Base-by-base conservation (phyloP, 37 sponge, comb jelly and placozoan genomes). In the Chondrosia reniformis region DNA sequence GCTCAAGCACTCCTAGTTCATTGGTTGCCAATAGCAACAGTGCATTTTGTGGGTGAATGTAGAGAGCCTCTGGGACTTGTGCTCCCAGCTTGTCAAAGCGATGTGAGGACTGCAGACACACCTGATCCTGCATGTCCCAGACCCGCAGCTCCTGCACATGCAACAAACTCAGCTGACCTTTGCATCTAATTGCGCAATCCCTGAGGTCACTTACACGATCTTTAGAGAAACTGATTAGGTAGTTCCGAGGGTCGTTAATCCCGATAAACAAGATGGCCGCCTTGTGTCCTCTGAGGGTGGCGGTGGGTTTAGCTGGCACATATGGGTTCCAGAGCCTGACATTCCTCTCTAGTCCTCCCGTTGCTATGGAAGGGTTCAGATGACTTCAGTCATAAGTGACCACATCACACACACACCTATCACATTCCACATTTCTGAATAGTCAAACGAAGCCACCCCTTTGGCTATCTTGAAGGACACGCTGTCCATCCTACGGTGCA, bases 291-390 rank as follows among this genome's bases (percentile, higher is more conserved):
- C 65, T 83, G 64, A 95, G 71, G 1, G 65, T 81, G 44, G 89
- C 83, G 0, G 87, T 88, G 22, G 97, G 97, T 49, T 90, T 93
- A 25, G 76, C 56, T 6, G 84, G 74, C 46, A 90, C 84, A 67
- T 90, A 88, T 31, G 94, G 94, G 55, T 92, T 93, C 97, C 97
- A 97, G 49, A 91, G 40, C 55, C 97, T 74, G 46, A 97, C 24
- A 0, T 71, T 75, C 38, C 85, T 77, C 71, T 97, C 97, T 46
- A 97, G 66, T 33, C 97, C 94, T 27, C 97, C 97, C 32, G 94
- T 90, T 33, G 87, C 97, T 87, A 79, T 56, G 67, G 42, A 34
- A 67, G 34, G 38, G 39, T 3, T 5, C 15, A 10, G 13, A 15
- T 33, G 36, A n/a, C 13, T 39, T 37, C 13, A 12, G 17, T 43